phyloP scores from a whole-genome alignment of 1,140 invertebrate genomes.

The Orius laevigatus region DNA sequence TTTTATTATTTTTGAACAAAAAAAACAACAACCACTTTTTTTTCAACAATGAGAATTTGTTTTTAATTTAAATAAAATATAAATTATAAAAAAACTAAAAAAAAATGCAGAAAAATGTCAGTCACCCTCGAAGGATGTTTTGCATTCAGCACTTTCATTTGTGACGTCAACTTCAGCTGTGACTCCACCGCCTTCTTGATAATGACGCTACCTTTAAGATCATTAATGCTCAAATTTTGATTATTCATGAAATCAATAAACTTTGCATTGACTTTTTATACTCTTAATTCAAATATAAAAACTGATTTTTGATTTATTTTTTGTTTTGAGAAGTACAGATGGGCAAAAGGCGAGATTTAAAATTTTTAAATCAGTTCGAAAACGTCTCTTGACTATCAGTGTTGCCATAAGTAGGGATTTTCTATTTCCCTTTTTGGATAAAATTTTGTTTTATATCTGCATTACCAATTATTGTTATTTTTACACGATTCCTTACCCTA shows the following conservation, averaged over 20 bases:
- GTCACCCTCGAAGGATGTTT: slow-evolving; percentile 10
- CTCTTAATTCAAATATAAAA: neutral
- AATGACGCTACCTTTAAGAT: neutral
- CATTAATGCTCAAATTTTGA: neutral
- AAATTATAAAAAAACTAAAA: slow-evolving; percentile 3
- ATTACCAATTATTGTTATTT: no score
- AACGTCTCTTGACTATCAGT: no score
- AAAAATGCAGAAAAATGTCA: slow-evolving; percentile 5
- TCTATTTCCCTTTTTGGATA: no score
- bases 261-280: neutral
- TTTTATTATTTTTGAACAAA: neutral
- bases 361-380: no score
- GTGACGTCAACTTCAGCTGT: slow-evolving; percentile 15
- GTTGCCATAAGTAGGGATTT: no score
- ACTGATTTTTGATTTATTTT: no score
- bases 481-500: no score
- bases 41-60: neutral
- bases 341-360: neutral
- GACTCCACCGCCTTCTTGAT: neutral
- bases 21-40: slow-evolving; percentile 1
- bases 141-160: slow-evolving; percentile 14
- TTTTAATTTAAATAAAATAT: slow-evolving; percentile 2
- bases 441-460: no score
- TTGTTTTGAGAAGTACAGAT: neutral
- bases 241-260: neutral